These are phyloP conservation scores for Matsumyia berberina DNA, from an alignment of 2,888 invertebrate genomes.

Conservation along the genomic window DNA sequence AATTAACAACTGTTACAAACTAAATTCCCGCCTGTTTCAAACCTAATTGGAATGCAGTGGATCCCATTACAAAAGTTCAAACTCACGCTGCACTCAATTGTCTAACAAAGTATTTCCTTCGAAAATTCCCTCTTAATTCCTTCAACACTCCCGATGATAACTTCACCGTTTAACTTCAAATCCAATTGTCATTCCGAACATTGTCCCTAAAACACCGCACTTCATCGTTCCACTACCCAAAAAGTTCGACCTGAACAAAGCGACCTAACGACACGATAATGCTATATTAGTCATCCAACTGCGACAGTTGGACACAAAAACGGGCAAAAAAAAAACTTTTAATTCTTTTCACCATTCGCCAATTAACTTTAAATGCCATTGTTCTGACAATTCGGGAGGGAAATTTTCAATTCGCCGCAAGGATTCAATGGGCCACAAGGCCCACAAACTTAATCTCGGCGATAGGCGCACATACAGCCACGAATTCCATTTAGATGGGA, in stretches of 20 bases:
- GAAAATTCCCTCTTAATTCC: neutral
- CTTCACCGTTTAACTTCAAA: slow-evolving; percentile 38
- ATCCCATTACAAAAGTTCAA: neutral
- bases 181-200: slow-evolving; percentile 40
- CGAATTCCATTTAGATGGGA: slow-evolving; percentile 51
- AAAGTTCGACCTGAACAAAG: slow-evolving; percentile 32
- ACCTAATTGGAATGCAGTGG: too few relatives aligned
- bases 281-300: slow-evolving; percentile 4
- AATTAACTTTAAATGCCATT: slow-evolving; percentile 51
- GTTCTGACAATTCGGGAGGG: slow-evolving; percentile 28
- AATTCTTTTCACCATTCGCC: slow-evolving; percentile 42
- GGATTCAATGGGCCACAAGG: slow-evolving; percentile 12
- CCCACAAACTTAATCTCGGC: slow-evolving; percentile 51
- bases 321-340: slow-evolving; percentile 28
- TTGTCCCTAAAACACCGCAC: slow-evolving; percentile 28
- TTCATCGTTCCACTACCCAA: slow-evolving; percentile 19
- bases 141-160: slow-evolving; percentile 11
- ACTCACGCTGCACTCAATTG: neutral
- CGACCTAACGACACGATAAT: slow-evolving; percentile 36
- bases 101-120: neutral
- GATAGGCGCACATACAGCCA: slow-evolving; percentile 15
- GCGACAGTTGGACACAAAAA: slow-evolving; percentile 2
- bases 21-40: too few relatives aligned
- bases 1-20: too few relatives aligned
- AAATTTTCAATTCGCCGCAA: slow-evolving; percentile 41